Conservation (phyloP, 2,888 invertebrate genomes). For the Chalcosyrphus nemorum region DNA sequence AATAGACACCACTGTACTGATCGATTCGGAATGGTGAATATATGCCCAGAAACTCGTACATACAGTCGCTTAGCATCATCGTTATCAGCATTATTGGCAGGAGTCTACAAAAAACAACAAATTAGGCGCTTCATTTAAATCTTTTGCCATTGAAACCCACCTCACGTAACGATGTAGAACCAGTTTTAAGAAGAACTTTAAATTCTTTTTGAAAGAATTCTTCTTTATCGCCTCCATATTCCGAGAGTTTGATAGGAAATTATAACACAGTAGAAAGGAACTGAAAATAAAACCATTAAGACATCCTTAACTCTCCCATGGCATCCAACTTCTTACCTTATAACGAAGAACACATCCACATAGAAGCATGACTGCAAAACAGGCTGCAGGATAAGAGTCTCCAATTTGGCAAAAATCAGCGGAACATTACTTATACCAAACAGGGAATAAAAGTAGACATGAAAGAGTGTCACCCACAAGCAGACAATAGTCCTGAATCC, state of each 20-base stretch:
- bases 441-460: slow-evolving; percentile 78
- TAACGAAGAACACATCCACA: slow-evolving; percentile 78
- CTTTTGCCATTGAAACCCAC: slow-evolving; percentile 62
- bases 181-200: slow-evolving; percentile 74
- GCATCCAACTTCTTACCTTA: slow-evolving; percentile 74
- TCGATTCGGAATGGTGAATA: slow-evolving; percentile 77
- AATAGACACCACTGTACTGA: slow-evolving; percentile 76
- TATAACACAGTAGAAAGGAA: slow-evolving; percentile 76
- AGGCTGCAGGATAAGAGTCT: slow-evolving; percentile 76
- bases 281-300: slow-evolving; percentile 55
- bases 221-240: slow-evolving; percentile 73
- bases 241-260: slow-evolving; percentile 76
- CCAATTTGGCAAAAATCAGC: slow-evolving; percentile 76
- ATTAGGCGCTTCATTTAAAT: background rate
- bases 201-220: slow-evolving; percentile 73
- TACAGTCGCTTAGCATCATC: slow-evolving; percentile 76
- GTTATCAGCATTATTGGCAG: slow-evolving; percentile 77
- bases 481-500: slow-evolving; percentile 77
- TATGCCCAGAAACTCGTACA: slow-evolving; percentile 76
- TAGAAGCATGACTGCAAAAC: slow-evolving; percentile 77
- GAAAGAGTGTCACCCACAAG: slow-evolving; percentile 78
- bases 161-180: slow-evolving; percentile 77
- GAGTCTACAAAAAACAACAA: slow-evolving; percentile 74
- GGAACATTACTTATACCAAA: slow-evolving; percentile 77
- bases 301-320: background rate